Conservation (phyloP, 2,797 vertebrate species). For the Sebastiscus albofasciatus region DNA sequence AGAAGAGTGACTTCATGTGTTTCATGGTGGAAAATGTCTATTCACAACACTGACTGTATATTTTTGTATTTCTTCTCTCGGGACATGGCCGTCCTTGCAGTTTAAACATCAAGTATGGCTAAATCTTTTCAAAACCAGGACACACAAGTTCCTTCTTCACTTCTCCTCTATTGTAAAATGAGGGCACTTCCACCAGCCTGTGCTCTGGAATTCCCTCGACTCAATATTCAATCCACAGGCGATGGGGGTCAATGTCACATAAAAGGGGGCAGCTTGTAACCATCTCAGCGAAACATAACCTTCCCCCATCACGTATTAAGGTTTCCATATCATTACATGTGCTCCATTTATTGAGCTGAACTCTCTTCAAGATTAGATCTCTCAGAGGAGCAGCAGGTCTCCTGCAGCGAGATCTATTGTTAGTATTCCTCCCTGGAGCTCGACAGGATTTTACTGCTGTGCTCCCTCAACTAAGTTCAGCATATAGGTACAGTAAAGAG, state of each 20-base stretch:
- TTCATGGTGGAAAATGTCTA: not conserved
- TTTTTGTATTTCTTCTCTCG: constrained; percentile 16
- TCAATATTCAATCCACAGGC: constrained; percentile 24
- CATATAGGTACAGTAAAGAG: not conserved
- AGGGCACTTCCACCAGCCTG: constrained; percentile 54
- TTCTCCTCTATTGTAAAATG: constrained; percentile 44
- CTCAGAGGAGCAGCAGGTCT: constrained; percentile 56
- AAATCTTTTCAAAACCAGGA: constrained; percentile 61
- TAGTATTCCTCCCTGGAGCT: constrained; percentile 63
- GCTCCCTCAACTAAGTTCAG: constrained; percentile 44
- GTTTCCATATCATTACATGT: constrained; percentile 34
- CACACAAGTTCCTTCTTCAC: constrained; percentile 41
- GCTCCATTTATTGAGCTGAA: constrained; percentile 34
- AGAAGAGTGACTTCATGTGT: not conserved
- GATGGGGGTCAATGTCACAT: constrained; percentile 14
- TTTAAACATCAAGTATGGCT: constrained; percentile 32
- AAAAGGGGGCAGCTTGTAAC: constrained; percentile 3
- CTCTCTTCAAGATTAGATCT: constrained; percentile 42
- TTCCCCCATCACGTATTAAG: constrained; percentile 3
- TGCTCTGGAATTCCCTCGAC: constrained; percentile 35
- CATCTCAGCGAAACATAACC: constrained; percentile 14
- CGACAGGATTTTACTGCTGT: constrained; percentile 26
- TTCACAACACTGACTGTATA: not conserved
- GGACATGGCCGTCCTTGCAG: not conserved
- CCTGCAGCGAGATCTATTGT: constrained; percentile 68